Conservation (phyloP, 2,113 vertebrate genomes). For the Riparia riparia region DNA sequence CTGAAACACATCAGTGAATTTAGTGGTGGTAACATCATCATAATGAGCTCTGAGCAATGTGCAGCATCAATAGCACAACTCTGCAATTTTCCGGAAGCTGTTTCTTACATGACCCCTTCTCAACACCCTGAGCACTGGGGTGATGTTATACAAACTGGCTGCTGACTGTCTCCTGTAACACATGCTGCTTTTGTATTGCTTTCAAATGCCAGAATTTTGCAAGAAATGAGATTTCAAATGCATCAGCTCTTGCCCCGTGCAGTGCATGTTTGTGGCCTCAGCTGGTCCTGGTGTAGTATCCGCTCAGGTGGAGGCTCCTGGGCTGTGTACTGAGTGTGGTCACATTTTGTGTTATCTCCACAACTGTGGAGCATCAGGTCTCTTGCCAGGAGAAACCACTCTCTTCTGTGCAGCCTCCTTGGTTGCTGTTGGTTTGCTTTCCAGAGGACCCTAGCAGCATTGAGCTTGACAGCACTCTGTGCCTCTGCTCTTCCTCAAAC, state of each 20-base stretch:
- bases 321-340: fast-evolving
- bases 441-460: neutral
- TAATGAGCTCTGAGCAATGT: neutral
- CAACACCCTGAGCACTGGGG: fast-evolving
- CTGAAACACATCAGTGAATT: neutral
- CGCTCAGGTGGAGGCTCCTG: neutral
- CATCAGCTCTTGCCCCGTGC: neutral
- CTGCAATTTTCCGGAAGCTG: neutral
- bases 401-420: neutral
- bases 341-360: fast-evolving
- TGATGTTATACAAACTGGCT: neutral
- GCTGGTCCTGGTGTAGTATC: neutral
- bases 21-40: fast-evolving
- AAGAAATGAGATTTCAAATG: neutral
- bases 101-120: neutral
- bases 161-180: neutral
- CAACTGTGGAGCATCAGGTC: fast-evolving
- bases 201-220: neutral
- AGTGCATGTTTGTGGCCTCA: fast-evolving
- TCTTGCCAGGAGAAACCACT: neutral
- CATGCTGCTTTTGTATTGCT: neutral
- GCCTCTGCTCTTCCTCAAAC: neutral
- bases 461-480: neutral
- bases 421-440: neutral
- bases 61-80: fast-evolving